phyloP scores from a whole-genome alignment of 1,140 invertebrate species.

The Zaprionus lachaisei region DNA sequence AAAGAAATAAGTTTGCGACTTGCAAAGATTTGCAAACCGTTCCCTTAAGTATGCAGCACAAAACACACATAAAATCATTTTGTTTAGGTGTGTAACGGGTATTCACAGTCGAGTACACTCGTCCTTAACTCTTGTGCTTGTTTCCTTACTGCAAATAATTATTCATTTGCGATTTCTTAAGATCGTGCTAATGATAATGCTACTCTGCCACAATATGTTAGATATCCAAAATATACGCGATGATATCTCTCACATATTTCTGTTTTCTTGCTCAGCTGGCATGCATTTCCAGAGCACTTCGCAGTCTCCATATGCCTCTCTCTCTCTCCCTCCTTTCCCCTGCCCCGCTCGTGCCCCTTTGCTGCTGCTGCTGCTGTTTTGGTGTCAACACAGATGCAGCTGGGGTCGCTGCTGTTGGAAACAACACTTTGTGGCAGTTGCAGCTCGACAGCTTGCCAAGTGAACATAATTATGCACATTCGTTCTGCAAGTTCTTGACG shows the following conservation, averaged over 20 bases:
- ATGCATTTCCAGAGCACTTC: constrained; percentile 10
- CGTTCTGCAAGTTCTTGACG: constrained; percentile 20
- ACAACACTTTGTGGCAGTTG: constrained; percentile 14
- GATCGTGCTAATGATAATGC: neutral
- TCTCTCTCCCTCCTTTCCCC: neutral
- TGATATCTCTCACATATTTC: neutral
- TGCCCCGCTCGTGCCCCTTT: neutral
- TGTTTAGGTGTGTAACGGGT: too few species aligned
- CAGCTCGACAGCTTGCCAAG: constrained; percentile 43
- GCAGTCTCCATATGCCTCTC: neutral
- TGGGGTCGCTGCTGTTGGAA: constrained; percentile 16
- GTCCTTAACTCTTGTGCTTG: too few species aligned
- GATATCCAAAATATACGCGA: neutral
- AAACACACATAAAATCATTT: too few species aligned
- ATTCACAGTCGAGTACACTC: too few species aligned
- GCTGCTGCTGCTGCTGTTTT: constrained; percentile 21
- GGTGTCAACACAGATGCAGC: constrained; percentile 48
- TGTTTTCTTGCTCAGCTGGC: neutral
- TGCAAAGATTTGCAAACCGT: too few species aligned
- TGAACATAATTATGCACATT: constrained; percentile 70
- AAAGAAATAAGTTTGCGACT: too few species aligned
- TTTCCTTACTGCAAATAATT: neutral
- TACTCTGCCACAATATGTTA: neutral
- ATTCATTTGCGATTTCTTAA: neutral
- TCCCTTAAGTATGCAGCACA: too few species aligned